phyloP scores from a whole-genome alignment of 2,888 invertebrate genomes.

The Cybosia mesomella region DNA sequence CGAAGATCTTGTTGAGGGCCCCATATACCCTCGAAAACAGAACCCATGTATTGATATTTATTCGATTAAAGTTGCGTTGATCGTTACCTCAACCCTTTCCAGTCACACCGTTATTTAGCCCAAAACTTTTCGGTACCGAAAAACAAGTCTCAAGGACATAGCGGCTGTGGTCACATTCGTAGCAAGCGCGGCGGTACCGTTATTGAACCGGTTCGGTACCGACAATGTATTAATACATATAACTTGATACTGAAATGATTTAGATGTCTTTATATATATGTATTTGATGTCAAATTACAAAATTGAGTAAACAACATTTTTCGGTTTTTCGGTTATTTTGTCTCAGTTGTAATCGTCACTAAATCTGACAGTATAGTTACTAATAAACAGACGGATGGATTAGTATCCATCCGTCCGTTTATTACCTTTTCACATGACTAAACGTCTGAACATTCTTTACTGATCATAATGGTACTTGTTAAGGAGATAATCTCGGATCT shows the following conservation, averaged over 20 bases:
- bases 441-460: neutral
- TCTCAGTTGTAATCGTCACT: neutral
- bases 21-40: neutral
- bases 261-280: neutral
- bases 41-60: neutral
- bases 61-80: neutral
- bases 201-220: conserved; percentile 9
- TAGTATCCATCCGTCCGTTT: neutral
- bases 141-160: conserved; percentile 8
- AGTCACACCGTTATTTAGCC: neutral
- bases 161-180: neutral
- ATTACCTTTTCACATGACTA: neutral
- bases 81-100: conserved; percentile 2
- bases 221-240: neutral
- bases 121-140: neutral
- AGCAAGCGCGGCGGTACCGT: conserved; percentile 6
- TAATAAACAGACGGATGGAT: too few species aligned
- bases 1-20: too few species aligned
- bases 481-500: neutral
- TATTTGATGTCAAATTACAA: neutral
- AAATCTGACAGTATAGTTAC: neutral
- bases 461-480: neutral
- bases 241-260: conserved; percentile 1
- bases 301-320: neutral
- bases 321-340: neutral